Conservation (phyloP, 2,797 vertebrate genomes). For the Sebastes cheni region DNA sequence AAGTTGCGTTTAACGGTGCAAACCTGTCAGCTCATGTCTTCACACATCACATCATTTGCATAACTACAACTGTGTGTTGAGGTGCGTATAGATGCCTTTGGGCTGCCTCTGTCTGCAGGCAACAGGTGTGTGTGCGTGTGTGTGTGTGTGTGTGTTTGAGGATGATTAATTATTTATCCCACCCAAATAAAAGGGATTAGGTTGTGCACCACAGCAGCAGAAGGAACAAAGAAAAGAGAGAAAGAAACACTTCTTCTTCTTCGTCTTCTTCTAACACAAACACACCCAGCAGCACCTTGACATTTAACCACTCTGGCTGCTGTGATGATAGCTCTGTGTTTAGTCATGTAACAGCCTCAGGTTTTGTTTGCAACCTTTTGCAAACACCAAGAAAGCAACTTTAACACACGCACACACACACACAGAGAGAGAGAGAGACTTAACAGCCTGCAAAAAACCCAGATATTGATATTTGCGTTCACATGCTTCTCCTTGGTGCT, state of each 20-base stretch:
- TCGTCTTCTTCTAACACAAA: not conserved
- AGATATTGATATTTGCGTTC: conserved; percentile 32
- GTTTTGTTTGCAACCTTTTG: conserved; percentile 27
- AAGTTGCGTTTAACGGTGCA: conserved; percentile 16
- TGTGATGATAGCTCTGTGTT: conserved; percentile 21
- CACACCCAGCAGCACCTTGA: conserved; percentile 36
- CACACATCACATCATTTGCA: conserved; percentile 54
- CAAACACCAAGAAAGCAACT: not conserved
- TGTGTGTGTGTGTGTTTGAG: conserved; percentile 33
- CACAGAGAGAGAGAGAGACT: not conserved
- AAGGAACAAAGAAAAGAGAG: conserved; percentile 26
- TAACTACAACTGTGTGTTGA: conserved; percentile 17
- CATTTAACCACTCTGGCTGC: conserved; percentile 13
- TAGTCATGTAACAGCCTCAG: conserved; percentile 44
- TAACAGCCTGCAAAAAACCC: conserved; percentile 10
- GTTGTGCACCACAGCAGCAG: conserved; percentile 20
- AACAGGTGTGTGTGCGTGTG: conserved; percentile 61
- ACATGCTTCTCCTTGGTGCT: conserved; percentile 13
- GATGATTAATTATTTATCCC: conserved; percentile 62
- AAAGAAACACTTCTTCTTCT: conserved; percentile 9
- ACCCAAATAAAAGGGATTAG: conserved; percentile 41
- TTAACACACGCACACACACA: not conserved
- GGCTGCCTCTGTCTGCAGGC: not conserved
- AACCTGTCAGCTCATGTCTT: not conserved
- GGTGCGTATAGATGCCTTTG: not conserved